Base-by-base conservation (phyloP, 1,140 invertebrate species). In the Drusus annulatus region DNA sequence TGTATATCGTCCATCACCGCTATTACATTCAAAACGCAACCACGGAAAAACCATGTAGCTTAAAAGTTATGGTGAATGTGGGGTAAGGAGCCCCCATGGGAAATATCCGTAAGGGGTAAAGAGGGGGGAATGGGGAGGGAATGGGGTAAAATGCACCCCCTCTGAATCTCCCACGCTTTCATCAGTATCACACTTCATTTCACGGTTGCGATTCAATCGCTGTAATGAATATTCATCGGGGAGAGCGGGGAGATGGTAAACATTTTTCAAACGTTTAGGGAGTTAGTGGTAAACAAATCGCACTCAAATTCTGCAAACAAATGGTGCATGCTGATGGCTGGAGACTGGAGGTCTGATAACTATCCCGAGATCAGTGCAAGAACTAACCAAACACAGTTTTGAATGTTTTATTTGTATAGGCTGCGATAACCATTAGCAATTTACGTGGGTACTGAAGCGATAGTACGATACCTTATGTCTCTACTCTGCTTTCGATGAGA, bases 151-250 rank as follows among this genome's bases (percentile, higher is more conserved):
- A n/a, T 52, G 36, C 36, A 25, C 54, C 65, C 76, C 71, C 21
- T 5, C 76, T 15, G 31, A 51, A 13, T 78, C 78, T 82, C 81
- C 75, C 81, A 80, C 81, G 78, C 78, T 80, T 75, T 83, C 78
- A 75, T 75, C 81, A 73, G 21, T 75, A 83, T 83, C 81, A 80
- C 81, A 83, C 81, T 83, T 83, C 81, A 80, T 83, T 83, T 83
- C 68, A 71, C 81, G 81, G 81, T 80, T 78, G 58, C 78, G 81
- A 83, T 83, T 83, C 81, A 83, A 83, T 83, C 81, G 81, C 81
- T 83, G 78, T 83, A 83, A 83, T 83, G 81, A 83, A 83, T 83
- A 83, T 83, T 83, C 81, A 83, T 75, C 81, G 78, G 69, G 16
- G 50, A 28, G 28, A 68, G 17, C 36, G 31, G 21, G 45, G 28